A percentile compares a stretch with the other conserved stretches of the same genome.
phyloP scores from a whole-genome alignment of 2,888 invertebrate genomes.

The Eulithis prunata region DNA sequence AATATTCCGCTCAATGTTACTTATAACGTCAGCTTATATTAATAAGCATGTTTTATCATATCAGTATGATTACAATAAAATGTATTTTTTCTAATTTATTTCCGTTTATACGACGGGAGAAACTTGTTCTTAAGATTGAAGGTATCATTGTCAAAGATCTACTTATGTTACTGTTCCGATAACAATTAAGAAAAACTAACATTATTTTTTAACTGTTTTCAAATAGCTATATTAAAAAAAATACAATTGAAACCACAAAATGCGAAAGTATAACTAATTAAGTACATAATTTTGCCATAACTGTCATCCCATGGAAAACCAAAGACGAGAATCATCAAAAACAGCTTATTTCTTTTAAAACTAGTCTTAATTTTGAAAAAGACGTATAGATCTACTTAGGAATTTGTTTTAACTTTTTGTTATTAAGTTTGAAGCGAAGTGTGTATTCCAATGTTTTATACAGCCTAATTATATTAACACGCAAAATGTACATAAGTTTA shows the following conservation, averaged over 20 bases:
- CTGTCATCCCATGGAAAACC: conserved; percentile 50
- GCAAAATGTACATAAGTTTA: conserved; percentile 23
- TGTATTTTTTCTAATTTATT: conserved; percentile 30
- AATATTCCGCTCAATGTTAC: neutral
- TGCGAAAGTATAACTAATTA: neutral
- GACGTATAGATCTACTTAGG: conserved; percentile 30
- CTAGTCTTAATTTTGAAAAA: conserved; percentile 44
- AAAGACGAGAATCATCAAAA: conserved; percentile 52
- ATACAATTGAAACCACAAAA: neutral
- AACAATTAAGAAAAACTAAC: conserved; percentile 1
- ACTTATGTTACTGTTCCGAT: conserved; percentile 13
- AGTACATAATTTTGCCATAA: conserved; percentile 34
- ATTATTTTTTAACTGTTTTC: conserved; percentile 14
- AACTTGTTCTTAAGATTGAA: neutral
- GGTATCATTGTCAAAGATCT: conserved; percentile 4
- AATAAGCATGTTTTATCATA: conserved; percentile 1
- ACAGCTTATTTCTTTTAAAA: conserved; percentile 41
- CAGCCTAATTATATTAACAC: conserved; percentile 12
- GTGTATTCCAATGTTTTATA: conserved; percentile 24
- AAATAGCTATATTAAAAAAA: neutral
- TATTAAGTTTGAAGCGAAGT: conserved; percentile 20
- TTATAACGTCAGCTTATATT: neutral
- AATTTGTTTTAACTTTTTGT: conserved; percentile 23
- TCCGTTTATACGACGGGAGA: conserved; percentile 32
- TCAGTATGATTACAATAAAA: conserved; percentile 21